These are phyloP conservation scores for Sabellastarte sp. DNA, from an alignment of 2,888 invertebrate genomes.

Conservation along the genomic window DNA sequence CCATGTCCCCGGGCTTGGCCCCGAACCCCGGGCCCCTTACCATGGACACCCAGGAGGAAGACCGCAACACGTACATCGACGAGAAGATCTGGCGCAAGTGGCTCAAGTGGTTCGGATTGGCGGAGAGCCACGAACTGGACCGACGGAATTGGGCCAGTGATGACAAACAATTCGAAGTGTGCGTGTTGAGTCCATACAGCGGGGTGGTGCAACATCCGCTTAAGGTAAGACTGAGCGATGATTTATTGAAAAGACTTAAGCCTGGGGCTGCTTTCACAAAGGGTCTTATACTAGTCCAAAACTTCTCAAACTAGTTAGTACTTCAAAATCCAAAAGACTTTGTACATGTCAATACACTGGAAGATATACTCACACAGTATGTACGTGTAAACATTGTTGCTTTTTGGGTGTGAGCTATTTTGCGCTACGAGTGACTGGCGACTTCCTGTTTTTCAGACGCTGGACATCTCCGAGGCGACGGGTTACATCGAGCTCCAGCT, in stretches of 20 bases:
- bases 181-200: conserved; percentile 26
- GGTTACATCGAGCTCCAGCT: conserved; percentile 30
- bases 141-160: conserved; percentile 31
- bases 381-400: too few relatives aligned
- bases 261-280: too few relatives aligned
- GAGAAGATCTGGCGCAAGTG: conserved; percentile 38
- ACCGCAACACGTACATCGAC: conserved; percentile 32
- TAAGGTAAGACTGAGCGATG: too few relatives aligned
- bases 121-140: conserved; percentile 26
- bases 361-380: too few relatives aligned
- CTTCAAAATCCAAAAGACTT: too few relatives aligned
- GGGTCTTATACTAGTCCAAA: too few relatives aligned
- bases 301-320: too few relatives aligned
- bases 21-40: conserved; percentile 10
- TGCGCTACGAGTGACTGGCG: too few relatives aligned
- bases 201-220: conserved; percentile 25
- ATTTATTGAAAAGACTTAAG: too few relatives aligned
- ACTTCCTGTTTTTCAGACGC: too few relatives aligned
- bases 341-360: too few relatives aligned
- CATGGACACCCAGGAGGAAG: conserved; percentile 27
- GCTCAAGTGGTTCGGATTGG: conserved; percentile 36
- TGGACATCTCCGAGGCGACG: conserved; percentile 25
- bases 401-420: too few relatives aligned
- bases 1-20: background rate
- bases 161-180: conserved; percentile 32